These are phyloP conservation scores for Pogona vitticeps DNA, from an alignment of 2,113 vertebrate genomes.

Conservation along the genomic window DNA sequence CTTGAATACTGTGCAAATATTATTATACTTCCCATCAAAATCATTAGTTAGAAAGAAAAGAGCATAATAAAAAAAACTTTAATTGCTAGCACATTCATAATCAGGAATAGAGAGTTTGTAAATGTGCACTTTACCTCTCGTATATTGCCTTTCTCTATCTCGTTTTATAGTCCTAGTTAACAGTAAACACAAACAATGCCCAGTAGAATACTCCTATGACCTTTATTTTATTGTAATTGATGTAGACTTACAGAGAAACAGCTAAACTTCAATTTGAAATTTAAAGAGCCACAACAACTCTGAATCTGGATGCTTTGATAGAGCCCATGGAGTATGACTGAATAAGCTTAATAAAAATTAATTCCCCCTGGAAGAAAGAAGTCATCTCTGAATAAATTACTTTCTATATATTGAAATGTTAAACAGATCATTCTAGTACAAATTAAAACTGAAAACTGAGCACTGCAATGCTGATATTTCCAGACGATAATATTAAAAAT, in stretches of 20 bases:
- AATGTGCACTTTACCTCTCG: slow-evolving; percentile 54
- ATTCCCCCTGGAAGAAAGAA: slow-evolving; percentile 61
- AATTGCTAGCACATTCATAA: slow-evolving; percentile 54
- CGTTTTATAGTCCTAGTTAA: slow-evolving; percentile 68
- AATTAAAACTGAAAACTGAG: slow-evolving; percentile 55
- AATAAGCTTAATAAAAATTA: slow-evolving; percentile 69
- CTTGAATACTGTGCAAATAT: slow-evolving; percentile 29
- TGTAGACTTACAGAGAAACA: slow-evolving; percentile 67
- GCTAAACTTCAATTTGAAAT: slow-evolving; percentile 58
- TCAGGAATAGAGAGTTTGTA: slow-evolving; percentile 56
- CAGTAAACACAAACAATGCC: slow-evolving; percentile 67
- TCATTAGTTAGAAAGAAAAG: slow-evolving; percentile 15
- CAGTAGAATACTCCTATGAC: slow-evolving; percentile 62
- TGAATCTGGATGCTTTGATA: slow-evolving; percentile 68
- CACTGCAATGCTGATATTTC: slow-evolving; percentile 49
- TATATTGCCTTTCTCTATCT: slow-evolving; percentile 49
- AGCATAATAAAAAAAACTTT: slow-evolving; percentile 23
- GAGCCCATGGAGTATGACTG: slow-evolving; percentile 53
- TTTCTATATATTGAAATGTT: slow-evolving; percentile 53
- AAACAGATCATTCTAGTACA: slow-evolving; percentile 47
- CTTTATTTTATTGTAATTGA: slow-evolving; percentile 70
- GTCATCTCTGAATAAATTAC: slow-evolving; percentile 60
- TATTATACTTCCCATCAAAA: slow-evolving; percentile 38
- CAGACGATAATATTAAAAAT: slow-evolving; percentile 46
- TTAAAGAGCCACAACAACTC: slow-evolving; percentile 59